Conservation (phyloP, 2,797 vertebrate species). For the Siniperca undulata region DNA sequence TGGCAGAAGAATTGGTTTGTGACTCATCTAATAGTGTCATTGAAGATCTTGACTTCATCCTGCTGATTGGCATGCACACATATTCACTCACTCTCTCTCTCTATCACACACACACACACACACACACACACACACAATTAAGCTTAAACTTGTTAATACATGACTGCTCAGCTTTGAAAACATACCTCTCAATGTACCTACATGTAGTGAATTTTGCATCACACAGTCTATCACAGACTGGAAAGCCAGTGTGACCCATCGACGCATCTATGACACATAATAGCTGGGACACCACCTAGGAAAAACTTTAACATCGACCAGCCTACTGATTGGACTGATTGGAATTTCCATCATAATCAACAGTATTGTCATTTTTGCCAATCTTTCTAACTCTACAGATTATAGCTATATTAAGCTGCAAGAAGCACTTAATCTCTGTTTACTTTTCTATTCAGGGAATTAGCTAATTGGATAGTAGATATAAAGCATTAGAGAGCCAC, state of each 20-base stretch:
- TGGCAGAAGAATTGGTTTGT: constrained; percentile 59
- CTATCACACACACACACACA: neutral
- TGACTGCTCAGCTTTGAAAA: neutral
- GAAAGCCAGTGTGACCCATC: neutral
- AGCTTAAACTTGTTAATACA: neutral
- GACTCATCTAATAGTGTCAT: constrained; percentile 53
- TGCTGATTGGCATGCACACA: constrained; percentile 22
- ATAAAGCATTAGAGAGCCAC: constrained; percentile 24
- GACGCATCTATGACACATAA: neutral
- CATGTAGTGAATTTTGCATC: neutral
- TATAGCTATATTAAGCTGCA: neutral
- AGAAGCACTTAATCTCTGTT: constrained; percentile 5
- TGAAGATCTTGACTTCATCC: constrained; percentile 39
- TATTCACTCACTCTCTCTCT: neutral
- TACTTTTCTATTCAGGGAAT: constrained; percentile 16
- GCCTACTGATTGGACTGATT: constrained; percentile 14
- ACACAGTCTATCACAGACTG: neutral
- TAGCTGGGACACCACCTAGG: neutral
- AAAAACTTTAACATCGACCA: neutral
- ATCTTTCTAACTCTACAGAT: constrained; percentile 2
- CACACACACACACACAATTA: neutral
- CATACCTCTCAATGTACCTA: neutral
- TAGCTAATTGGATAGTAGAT: constrained; percentile 32
- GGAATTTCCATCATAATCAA: neutral
- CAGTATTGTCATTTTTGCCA: neutral